A percentile compares a stretch with the other conserved stretches of the same genome.
Evolutionary conservation across 2,888 invertebrate species (phyloP).

Genomic region (Drosophila meridiana): DNA sequence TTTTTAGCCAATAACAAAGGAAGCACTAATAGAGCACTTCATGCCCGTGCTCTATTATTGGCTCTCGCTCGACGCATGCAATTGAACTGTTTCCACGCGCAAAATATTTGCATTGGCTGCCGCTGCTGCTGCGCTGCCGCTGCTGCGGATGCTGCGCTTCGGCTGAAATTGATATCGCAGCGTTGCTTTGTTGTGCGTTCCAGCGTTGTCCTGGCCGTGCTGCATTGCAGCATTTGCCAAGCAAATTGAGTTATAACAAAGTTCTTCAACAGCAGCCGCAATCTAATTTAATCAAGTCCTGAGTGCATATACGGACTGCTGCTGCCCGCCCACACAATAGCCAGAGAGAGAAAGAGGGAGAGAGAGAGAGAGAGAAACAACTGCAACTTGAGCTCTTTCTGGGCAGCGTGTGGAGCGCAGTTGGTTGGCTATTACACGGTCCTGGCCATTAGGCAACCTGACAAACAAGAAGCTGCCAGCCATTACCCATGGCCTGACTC

Average conservation of each 20-base stretch:
- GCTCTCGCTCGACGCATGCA: constrained; percentile 15
- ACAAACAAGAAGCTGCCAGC: constrained; percentile 10
- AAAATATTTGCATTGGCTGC: constrained; percentile 8
- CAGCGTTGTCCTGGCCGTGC: constrained; percentile 8
- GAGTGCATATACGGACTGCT: constrained; percentile 30
- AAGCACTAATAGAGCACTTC: neutral
- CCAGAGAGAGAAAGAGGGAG: neutral
- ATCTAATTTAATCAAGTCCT: constrained; percentile 48
- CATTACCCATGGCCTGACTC: neutral
- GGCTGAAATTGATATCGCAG: neutral
- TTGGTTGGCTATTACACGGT: constrained; percentile 36
- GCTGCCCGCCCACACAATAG: constrained; percentile 10
- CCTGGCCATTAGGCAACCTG: constrained; percentile 33
- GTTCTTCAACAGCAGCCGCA: constrained; percentile 18
- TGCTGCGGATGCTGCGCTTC: neutral
- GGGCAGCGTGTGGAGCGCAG: neutral
- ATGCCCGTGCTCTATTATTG: constrained; percentile 13
- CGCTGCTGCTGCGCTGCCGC: neutral
- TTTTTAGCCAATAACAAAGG: constrained; percentile 17
- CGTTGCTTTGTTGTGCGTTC: neutral
- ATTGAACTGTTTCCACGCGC: constrained; percentile 8
- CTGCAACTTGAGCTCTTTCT: constrained; percentile 6
- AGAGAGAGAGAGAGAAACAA: neutral
- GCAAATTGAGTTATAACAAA: constrained; percentile 38
- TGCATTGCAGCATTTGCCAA: constrained; percentile 12